These are phyloP conservation scores for Drosophila testacea DNA, from an alignment of 2,888 invertebrate species.

Conservation along the genomic window DNA sequence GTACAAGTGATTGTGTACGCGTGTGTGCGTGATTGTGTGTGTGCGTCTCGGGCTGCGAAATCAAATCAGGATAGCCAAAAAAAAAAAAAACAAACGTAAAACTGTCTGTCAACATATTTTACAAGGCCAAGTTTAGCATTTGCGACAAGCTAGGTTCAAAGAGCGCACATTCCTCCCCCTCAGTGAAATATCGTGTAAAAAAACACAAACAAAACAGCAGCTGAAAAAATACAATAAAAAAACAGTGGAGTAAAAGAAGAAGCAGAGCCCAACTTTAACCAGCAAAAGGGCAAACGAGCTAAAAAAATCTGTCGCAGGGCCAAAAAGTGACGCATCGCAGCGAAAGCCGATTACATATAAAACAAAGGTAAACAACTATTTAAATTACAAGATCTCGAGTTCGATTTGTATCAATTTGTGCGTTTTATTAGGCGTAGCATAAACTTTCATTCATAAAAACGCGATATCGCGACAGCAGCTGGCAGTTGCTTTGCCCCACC, in stretches of 20 bases:
- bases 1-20: slow-evolving; percentile 32
- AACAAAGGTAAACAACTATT: slow-evolving; percentile 53
- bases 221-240: slow-evolving; percentile 15
- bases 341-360: slow-evolving; percentile 17
- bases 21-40: slow-evolving; percentile 27
- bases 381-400: neutral
- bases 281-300: slow-evolving; percentile 32
- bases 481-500: slow-evolving; percentile 17
- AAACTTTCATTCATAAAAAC: slow-evolving; percentile 69
- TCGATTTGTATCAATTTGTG: slow-evolving; percentile 4
- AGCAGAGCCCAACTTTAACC: neutral
- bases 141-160: slow-evolving; percentile 13
- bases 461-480: slow-evolving; percentile 45
- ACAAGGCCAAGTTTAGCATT: slow-evolving; percentile 49
- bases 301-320: slow-evolving; percentile 47
- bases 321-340: slow-evolving; percentile 52
- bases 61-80: slow-evolving; percentile 54
- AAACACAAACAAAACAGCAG: slow-evolving; percentile 10
- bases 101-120: slow-evolving; percentile 54
- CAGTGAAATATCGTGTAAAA: slow-evolving; percentile 1
- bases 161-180: slow-evolving; percentile 12
- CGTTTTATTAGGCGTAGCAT: neutral
- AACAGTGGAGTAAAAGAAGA: slow-evolving; percentile 23
- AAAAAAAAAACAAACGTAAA: slow-evolving; percentile 64
- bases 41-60: slow-evolving; percentile 47